These are phyloP conservation scores for Trematomus loennbergii DNA, from an alignment of 2,113 vertebrate genomes.

Conservation along the genomic window DNA sequence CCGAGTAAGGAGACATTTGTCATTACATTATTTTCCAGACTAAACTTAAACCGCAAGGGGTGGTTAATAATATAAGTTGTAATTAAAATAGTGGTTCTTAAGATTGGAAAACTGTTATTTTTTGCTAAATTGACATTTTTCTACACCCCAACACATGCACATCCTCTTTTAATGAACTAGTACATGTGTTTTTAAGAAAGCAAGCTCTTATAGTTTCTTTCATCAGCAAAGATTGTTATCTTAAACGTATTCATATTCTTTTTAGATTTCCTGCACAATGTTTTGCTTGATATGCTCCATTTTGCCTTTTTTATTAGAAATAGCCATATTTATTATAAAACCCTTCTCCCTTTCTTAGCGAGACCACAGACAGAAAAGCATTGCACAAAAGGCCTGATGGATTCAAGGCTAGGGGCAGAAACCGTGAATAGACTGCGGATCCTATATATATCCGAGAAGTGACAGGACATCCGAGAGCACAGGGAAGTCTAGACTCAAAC, in stretches of 20 bases:
- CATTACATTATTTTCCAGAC: background rate
- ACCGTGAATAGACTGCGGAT: constrained; percentile 40
- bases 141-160: background rate
- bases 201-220: background rate
- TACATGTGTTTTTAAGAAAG: too few species aligned
- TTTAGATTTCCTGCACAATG: background rate
- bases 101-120: background rate
- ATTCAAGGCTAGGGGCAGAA: constrained; percentile 44
- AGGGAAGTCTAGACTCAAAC: constrained; percentile 72
- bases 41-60: background rate
- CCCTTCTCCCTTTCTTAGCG: constrained; percentile 11
- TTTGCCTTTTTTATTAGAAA: constrained; percentile 15
- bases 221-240: constrained; percentile 1
- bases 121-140: background rate
- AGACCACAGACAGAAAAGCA: constrained; percentile 26
- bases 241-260: background rate
- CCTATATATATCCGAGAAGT: constrained; percentile 76
- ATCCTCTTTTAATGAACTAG: background rate
- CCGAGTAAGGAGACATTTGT: background rate
- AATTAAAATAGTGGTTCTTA: too few species aligned
- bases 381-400: constrained; percentile 43
- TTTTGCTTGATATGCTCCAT: constrained; percentile 7
- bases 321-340: constrained; percentile 13
- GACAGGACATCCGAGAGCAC: constrained; percentile 76
- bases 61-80: too few species aligned